Base-by-base conservation (phyloP, 2,888 invertebrate species). In the Caenorhabditis japonica region DNA sequence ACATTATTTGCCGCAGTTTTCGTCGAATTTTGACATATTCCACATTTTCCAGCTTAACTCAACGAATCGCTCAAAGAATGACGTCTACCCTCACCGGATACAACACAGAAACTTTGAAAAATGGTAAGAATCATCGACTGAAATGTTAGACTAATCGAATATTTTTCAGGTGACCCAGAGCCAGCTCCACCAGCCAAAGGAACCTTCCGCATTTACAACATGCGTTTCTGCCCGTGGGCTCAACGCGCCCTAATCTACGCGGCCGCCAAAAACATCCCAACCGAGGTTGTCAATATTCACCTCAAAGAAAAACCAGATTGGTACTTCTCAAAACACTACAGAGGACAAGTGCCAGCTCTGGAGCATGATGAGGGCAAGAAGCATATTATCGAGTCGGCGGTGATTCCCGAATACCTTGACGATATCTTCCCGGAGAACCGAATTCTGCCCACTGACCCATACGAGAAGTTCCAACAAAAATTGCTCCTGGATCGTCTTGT, bases 221-320 rank as follows among this genome's bases (percentile, higher is more conserved):
- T 93, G 92, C 91, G 93, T 79, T 94, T 93, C 89, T 94, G 94
- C 83, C 94, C 94, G 0, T 94, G 91, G 83, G 92, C 93, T 0
- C 93, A 94, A 86, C 91, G 94, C 76, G 91, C 91, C 47, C 91
- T 55, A 19, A 55, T 61, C 39, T 56, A 59, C 19, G 66, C 56
- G 19, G 49, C 66, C 1, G 56, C 41, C 4, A 56, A 66, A 30
- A 33, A 56, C 4, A 49, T 66, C 25, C 56, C 56, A 4, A 56
- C 75, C n/a, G 80, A 82, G 55, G 62, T 82, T 0, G 60, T 82
- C 39, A 82, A 82, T 52, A 76, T 82, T 46, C 58, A 82, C 47
- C 55, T 82, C 49, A 74, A 86, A 80, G 91, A 91, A 17, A 90
- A 92, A 56, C 94, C 94, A 0, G 93, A 94, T 81, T 94, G 94